Conservation (phyloP, 2,113 vertebrate genomes). For the Hydrochoerus hydrochaeris region DNA sequence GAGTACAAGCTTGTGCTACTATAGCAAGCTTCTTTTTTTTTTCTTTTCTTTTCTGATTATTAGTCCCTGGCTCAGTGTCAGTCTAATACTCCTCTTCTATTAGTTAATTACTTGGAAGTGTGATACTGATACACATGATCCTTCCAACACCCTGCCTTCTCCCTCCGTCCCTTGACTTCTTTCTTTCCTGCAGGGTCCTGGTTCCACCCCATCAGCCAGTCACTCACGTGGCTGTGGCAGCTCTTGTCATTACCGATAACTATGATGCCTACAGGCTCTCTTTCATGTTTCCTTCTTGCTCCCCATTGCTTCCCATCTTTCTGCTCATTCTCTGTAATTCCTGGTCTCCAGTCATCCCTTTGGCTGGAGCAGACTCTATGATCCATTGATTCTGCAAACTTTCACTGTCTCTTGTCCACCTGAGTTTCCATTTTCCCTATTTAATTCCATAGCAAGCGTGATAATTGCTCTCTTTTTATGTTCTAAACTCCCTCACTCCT, state of each 20-base stretch:
- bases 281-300: neutral
- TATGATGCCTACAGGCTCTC: neutral
- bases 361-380: neutral
- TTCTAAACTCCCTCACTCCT: neutral
- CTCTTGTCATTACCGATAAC: neutral
- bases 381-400: neutral
- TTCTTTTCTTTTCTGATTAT: neutral
- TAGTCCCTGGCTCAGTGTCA: neutral
- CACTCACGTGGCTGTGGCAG: neutral
- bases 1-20: neutral
- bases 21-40: neutral
- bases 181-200: neutral
- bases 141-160: neutral
- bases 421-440: neutral
- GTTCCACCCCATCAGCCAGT: neutral
- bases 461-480: neutral
- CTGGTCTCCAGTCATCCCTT: neutral
- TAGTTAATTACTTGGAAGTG: neutral
- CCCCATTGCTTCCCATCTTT: neutral
- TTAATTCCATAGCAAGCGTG: neutral
- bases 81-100: neutral
- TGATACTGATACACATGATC: neutral
- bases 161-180: neutral
- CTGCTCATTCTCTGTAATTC: neutral
- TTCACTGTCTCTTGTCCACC: neutral